phyloP scores from a whole-genome alignment of 2,797 vertebrate genomes.

The Argya squamiceps region DNA sequence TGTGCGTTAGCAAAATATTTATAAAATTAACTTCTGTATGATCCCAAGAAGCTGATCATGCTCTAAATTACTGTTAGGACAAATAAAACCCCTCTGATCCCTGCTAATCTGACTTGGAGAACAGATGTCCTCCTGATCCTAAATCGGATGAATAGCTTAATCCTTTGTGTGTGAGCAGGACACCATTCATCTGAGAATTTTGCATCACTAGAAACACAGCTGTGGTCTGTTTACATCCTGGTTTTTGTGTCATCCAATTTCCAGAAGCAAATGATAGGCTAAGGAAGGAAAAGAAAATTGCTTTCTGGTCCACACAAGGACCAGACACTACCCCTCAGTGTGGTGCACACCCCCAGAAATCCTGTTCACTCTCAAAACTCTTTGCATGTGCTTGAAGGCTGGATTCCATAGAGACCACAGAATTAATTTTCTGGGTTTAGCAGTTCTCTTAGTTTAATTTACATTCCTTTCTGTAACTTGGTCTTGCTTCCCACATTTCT shows the following conservation, averaged over 20 bases:
- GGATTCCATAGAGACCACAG: not conserved
- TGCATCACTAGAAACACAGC: slow-evolving; percentile 43
- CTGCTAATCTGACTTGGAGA: slow-evolving; percentile 56
- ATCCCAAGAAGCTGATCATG: slow-evolving; percentile 49
- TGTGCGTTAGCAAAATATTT: not conserved
- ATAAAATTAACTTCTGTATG: slow-evolving; percentile 35
- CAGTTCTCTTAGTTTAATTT: not conserved
- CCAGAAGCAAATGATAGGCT: not conserved
- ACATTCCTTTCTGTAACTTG: not conserved
- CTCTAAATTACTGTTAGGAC: slow-evolving; percentile 47
- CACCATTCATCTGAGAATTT: slow-evolving; percentile 40
- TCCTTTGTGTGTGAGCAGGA: slow-evolving; percentile 39
- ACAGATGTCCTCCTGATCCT: slow-evolving; percentile 57
- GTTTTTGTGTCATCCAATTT: not conserved
- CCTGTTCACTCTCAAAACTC: not conserved
- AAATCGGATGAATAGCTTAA: slow-evolving; percentile 48
- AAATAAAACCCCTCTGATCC: slow-evolving; percentile 58
- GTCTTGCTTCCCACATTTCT: not conserved
- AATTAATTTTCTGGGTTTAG: not conserved
- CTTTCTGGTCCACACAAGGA: not conserved
- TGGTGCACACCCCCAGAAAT: not conserved
- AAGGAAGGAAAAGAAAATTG: slow-evolving; percentile 2
- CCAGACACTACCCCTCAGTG: not conserved
- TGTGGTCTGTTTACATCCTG: slow-evolving; percentile 49
- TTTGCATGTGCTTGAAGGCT: not conserved